phyloP scores from a whole-genome alignment of 1,140 invertebrate species.

The Bicyclus anynana region DNA sequence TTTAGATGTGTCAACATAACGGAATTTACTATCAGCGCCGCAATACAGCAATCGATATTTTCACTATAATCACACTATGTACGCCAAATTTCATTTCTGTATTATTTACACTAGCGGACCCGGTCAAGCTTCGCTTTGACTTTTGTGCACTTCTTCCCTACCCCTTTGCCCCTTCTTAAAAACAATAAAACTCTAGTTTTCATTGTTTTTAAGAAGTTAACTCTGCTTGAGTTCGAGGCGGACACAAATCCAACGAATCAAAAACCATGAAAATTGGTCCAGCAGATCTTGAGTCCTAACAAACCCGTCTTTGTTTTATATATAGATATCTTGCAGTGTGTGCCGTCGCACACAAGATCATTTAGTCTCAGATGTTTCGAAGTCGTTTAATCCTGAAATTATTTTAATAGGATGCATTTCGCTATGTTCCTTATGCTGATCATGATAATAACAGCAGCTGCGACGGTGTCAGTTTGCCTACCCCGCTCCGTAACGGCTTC shows the following conservation, averaged over 20 bases:
- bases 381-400: slow-evolving; percentile 20
- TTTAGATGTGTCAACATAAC: not conserved
- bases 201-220: too few relatives aligned
- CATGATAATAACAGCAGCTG: slow-evolving; percentile 56
- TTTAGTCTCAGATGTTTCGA: slow-evolving; percentile 8
- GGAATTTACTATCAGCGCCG: not conserved
- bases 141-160: too few relatives aligned
- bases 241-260: too few relatives aligned
- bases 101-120: too few relatives aligned
- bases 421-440: slow-evolving; percentile 31
- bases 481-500: slow-evolving; percentile 60
- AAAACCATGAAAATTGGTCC: too few relatives aligned
- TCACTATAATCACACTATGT: not conserved
- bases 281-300: too few relatives aligned
- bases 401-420: slow-evolving; percentile 26
- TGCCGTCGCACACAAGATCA: not conserved
- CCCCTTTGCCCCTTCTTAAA: too few relatives aligned
- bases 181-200: too few relatives aligned
- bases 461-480: slow-evolving; percentile 56
- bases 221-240: too few relatives aligned
- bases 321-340: not conserved
- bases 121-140: too few relatives aligned
- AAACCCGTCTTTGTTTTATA: too few relatives aligned
- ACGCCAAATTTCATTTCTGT: too few relatives aligned
- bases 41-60: not conserved